phyloP scores from a whole-genome alignment of 64 coral and sea anemone genomes.

The Astreopora myriophthalma region DNA sequence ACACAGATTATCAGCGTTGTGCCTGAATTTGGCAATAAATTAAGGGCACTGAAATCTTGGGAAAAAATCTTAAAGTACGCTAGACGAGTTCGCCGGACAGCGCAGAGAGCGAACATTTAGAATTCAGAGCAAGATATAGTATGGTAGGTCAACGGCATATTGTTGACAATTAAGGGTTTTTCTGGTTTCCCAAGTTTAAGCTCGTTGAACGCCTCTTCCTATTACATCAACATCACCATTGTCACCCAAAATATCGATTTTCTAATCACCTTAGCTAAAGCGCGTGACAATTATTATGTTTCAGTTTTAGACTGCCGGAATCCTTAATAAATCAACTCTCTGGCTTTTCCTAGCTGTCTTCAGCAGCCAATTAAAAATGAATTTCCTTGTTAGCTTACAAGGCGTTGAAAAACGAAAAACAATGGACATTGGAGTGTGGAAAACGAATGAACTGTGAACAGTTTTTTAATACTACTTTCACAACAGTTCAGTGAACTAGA shows the following conservation, averaged over 20 bases:
- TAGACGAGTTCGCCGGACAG: neutral
- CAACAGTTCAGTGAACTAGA: neutral
- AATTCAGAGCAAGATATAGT: too few species aligned
- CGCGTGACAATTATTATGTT: neutral
- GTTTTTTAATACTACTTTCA: neutral
- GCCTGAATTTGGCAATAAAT: neutral
- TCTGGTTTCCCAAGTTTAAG: neutral
- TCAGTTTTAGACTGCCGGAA: neutral
- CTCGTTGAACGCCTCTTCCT: neutral
- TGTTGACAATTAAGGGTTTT: neutral
- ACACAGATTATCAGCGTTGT: neutral
- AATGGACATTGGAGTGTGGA: neutral
- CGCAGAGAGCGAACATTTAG: neutral
- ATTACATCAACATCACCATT: neutral
- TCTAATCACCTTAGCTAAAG: neutral
- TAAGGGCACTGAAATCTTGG: neutral
- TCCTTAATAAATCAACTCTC: neutral
- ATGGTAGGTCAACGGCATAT: neutral
- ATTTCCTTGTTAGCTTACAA: neutral
- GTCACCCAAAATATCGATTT: conserved; percentile 3
- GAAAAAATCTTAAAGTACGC: neutral
- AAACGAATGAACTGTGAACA: neutral
- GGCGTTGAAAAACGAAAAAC: neutral
- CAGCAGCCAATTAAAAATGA: neutral
- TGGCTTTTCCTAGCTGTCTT: neutral